Base-by-base conservation (phyloP, 2,113 vertebrate genomes). In the Nothoprocta pentlandii region DNA sequence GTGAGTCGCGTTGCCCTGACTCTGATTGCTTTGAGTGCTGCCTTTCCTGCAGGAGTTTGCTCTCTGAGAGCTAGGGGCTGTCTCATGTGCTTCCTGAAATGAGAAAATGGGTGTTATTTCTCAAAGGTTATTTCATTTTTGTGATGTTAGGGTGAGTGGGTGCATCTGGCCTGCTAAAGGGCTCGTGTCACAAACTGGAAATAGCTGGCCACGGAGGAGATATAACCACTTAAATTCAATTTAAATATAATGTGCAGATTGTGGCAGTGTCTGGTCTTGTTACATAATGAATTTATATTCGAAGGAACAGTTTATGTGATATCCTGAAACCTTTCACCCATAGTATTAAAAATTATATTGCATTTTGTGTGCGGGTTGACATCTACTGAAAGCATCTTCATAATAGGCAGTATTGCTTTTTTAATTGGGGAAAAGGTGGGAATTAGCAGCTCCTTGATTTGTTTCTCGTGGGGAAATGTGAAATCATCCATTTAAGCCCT, bases 331-430 rank as follows among this genome's bases (percentile, higher is more conserved):
- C 6, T 61, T 61, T 73, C 66, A 54, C n/a, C 44, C 39, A 5
- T 5, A 34, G 16, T 16, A 14, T 76, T 81, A 22, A 14, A 53
- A 66, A 7, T 9, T 3, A 4, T n/a, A 7, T 4, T 30, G 11
- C 8, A 26, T 12, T 13, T 42, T 49, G 25, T 25, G 39, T 11
- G 8, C 9, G 8, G 30, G 13, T 11, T n/a, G 41, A 20, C 4
- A 3, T 1, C 12, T 46, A 5, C 53, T 59, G 36, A 39, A 6
- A 56, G 9, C 28, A 19, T 39, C 0, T 0, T 54, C 2, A 4
- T 32, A 47, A 47, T 59, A 44, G 10, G 6, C 2, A 16, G 6
- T 32, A 10, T 10, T 59, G 17, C 4, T 3, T 26, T 36, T 58
- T 79, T 70, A 54, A 39, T 44, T 39, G n/a, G 16, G 67, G 16